Base-by-base conservation (phyloP, 2,797 vertebrate species). In the Malurus leucopterus region DNA sequence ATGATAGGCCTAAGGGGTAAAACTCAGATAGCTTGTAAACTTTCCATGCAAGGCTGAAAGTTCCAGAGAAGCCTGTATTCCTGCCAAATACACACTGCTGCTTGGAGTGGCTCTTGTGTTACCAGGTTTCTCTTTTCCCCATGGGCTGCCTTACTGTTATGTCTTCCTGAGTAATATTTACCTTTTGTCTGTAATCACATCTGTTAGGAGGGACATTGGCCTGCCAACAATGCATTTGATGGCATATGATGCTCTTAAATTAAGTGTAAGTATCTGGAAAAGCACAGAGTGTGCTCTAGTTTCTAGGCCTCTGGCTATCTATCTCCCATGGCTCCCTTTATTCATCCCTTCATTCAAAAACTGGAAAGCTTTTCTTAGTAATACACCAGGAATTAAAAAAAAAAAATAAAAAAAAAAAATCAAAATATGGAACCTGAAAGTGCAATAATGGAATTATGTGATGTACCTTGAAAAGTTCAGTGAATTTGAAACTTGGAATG, bases 191-290 rank as follows among this genome's bases (percentile, higher is more conserved):
- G 32, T 79, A 88, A 74, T 89, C 67, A 82, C 64, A 86, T 69
- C 59, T 93, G 63, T 84, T 84, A 78, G 70, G 77, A 91, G 54
- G 61, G 64, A 76, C 3, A 4, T 26, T 88, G 72, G 62, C 46
- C 65, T 72, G 77, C 55, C 89, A 84, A 30, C 46, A 90, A 36
- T 47, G 64, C 21, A 54, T 90, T 46, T 74, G 50, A 61, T 85
- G 73, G 81, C 63, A 86, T 86, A 90, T 70, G 81, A 78, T 90
- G 67, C 58, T 87, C 73, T 79, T 79, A 91, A 94, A 81, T 93
- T 88, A 90, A 90, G 57, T 64, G 41, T 63, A 73, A 55, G 57
- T 77, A 61, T 70, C 84, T 54, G 22, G 40, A 79, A 84, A 83
- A 87, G 26, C 62, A 69, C 15, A 36, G 58, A 55, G 41, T 46